Evolutionary conservation across 2,888 invertebrate species (phyloP).

Genomic region (Carpatolechia fugitivella): DNA sequence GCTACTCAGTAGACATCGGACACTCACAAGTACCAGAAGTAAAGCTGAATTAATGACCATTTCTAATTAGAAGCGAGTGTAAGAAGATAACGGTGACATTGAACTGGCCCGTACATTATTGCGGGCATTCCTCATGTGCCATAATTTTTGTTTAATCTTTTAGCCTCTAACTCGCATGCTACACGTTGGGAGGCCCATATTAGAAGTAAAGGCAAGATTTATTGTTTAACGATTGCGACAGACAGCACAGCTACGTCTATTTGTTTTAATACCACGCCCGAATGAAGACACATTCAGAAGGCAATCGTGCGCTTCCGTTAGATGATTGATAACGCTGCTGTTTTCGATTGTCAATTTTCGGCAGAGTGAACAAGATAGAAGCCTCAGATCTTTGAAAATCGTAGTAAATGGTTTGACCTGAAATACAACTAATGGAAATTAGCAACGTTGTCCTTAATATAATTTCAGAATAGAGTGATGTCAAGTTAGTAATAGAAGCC

Average conservation of each 20-base stretch:
- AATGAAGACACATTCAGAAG: slow-evolving; percentile 37
- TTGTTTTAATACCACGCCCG: slow-evolving; percentile 59
- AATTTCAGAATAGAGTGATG: neutral
- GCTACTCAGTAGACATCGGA: slow-evolving; percentile 25
- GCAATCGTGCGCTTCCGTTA: slow-evolving; percentile 12
- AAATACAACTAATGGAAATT: too few species aligned
- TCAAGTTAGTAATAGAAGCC: neutral
- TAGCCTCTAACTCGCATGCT: neutral
- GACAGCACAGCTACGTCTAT: slow-evolving; percentile 49
- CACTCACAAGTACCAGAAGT: neutral
- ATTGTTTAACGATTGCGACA: slow-evolving; percentile 60
- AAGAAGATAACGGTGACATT: neutral
- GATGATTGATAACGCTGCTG: slow-evolving; percentile 9
- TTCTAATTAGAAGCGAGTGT: slow-evolving; percentile 2
- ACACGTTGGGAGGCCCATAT: slow-evolving; percentile 33
- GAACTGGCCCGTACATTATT: neutral
- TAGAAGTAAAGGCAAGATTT: slow-evolving; percentile 43
- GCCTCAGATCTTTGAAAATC: too few species aligned
- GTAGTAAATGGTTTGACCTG: too few species aligned
- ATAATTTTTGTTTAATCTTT: neutral
- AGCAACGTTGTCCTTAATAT: neutral
- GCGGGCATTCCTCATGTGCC: neutral
- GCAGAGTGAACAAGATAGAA: neutral
- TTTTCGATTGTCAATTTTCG: slow-evolving; percentile 2
- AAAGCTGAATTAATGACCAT: neutral